Evolutionary conservation across 2,888 invertebrate genomes (phyloP), one percentile per base, ranked within the genome.

Genomic region (Stomorhina lunata): DNA sequence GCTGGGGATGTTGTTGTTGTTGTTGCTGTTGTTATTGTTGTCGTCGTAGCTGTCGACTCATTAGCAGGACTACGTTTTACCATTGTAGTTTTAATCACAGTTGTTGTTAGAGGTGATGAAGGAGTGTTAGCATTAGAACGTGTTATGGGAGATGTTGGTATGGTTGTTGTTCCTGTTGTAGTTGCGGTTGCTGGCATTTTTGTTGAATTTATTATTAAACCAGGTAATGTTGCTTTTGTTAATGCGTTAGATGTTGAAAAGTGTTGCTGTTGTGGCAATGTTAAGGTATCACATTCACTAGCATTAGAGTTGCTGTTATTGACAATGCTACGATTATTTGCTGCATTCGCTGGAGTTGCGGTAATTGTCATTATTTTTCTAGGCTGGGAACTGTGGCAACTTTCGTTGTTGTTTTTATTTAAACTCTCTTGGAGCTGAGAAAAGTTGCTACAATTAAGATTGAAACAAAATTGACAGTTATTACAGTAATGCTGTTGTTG

Each of bases 81-180:
- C 89, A 89, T 88, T 87, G 89, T 89, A 85, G 89, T 89, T 89
- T 87, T 89, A 88, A 89, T 89, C 89, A 89, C 89, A 89, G 89
- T 89, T 87, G 89, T 89, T 82, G 89, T 87, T 86, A 87, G 86
- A 86, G 89, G 89, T 88, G 88, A 88, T 85, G 86, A 86, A 78
- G 89, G 87, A 85, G 88, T 86, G 84, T 66, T 66, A 17, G 45
- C 15, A n/a, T 59, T 80, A 81, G 84, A 61, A 72, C 65, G 77
- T 80, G 72, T 40, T 72, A 59, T 73, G 25, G 83, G 55, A 72
- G 85, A 85, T 79, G 88, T 87, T 85, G 88, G 86, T 85, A 86
- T 43, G 65, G 85, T 72, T 83, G 85, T 84, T 80, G 84, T 82
- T 85, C 86, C 71, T 84, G 86, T 84, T 84, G 87, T 85, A 87